These are phyloP conservation scores for Apodemia duryi DNA, from an alignment of 2,888 invertebrate genomes.

Conservation along the genomic window DNA sequence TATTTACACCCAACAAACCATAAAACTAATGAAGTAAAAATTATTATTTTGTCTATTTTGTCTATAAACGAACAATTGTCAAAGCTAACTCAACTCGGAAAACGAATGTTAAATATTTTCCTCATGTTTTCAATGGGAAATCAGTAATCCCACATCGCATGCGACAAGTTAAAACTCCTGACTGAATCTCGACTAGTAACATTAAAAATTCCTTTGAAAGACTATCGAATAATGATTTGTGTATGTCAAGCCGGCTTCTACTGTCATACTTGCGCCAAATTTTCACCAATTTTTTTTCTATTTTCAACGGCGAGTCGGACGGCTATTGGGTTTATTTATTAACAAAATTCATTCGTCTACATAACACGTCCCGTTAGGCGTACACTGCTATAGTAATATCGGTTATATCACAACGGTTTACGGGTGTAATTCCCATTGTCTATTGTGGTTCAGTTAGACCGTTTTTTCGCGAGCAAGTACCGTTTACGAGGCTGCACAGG, in stretches of 20 bases:
- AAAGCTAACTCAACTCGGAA: neutral
- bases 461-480: conserved; percentile 44
- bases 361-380: conserved; percentile 46
- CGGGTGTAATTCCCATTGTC: conserved; percentile 39
- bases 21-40: no score
- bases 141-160: conserved; percentile 42
- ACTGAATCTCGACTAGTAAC: conserved; percentile 56
- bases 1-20: no score
- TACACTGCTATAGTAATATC: conserved; percentile 35
- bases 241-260: conserved; percentile 56
- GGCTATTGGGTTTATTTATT: conserved; percentile 76
- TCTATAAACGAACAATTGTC: neutral
- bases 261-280: conserved; percentile 74
- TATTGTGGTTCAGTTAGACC: conserved; percentile 36
- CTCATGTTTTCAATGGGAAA: conserved; percentile 34
- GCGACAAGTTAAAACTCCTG: conserved; percentile 50
- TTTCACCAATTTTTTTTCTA: conserved; percentile 63
- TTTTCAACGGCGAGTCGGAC: conserved; percentile 52
- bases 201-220: conserved; percentile 76
- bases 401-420: conserved; percentile 40
- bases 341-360: conserved; percentile 73
- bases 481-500: conserved; percentile 74
- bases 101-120: neutral
- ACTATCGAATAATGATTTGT: conserved; percentile 70
- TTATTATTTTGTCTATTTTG: neutral